phyloP scores from a whole-genome alignment of 2,888 invertebrate species.

The Cremastobaeus sp. region DNA sequence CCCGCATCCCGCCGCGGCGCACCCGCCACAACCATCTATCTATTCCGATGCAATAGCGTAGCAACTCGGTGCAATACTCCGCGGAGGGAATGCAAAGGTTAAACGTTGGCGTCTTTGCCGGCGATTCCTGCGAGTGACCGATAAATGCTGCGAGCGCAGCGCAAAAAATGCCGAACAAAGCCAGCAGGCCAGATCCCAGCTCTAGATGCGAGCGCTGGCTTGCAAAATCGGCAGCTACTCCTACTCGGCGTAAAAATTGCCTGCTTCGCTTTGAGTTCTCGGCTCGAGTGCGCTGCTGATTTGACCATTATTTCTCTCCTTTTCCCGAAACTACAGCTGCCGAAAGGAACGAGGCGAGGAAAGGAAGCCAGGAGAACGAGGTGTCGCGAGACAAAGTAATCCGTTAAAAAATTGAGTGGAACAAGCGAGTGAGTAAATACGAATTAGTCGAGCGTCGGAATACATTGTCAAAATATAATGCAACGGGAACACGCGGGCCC shows the following conservation, averaged over 20 bases:
- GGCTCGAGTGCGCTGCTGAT: slow-evolving; percentile 1
- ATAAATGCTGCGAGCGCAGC: slow-evolving; percentile 38
- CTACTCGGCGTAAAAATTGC: no score
- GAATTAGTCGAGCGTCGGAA: slow-evolving; percentile 42
- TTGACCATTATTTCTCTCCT: slow-evolving; percentile 4
- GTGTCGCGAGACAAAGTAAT: slow-evolving; percentile 43
- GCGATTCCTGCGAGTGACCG: slow-evolving; percentile 52
- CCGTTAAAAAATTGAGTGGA: slow-evolving; percentile 41
- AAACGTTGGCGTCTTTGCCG: slow-evolving; percentile 53
- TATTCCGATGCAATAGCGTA: slow-evolving; percentile 73
- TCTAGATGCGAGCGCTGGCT: no score
- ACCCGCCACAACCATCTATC: slow-evolving; percentile 72
- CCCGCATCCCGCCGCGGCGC: slow-evolving; percentile 76
- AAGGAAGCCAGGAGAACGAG: slow-evolving; percentile 11
- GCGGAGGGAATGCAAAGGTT: slow-evolving; percentile 48
- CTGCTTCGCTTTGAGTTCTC: no score
- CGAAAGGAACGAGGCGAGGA: slow-evolving; percentile 9
- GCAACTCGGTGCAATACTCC: slow-evolving; percentile 63
- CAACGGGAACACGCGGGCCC: slow-evolving; percentile 41
- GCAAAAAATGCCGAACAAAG: slow-evolving; percentile 31
- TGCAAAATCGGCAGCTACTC: no score
- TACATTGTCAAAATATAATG: slow-evolving; percentile 57
- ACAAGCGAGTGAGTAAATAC: slow-evolving; percentile 48
- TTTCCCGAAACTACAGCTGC: slow-evolving; percentile 8
- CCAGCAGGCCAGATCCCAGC: no score